Evolutionary conservation across 2,797 vertebrate genomes (phyloP), one percentile per base, ranked within the genome.

Genomic region (Cirrhinus mrigala): DNA sequence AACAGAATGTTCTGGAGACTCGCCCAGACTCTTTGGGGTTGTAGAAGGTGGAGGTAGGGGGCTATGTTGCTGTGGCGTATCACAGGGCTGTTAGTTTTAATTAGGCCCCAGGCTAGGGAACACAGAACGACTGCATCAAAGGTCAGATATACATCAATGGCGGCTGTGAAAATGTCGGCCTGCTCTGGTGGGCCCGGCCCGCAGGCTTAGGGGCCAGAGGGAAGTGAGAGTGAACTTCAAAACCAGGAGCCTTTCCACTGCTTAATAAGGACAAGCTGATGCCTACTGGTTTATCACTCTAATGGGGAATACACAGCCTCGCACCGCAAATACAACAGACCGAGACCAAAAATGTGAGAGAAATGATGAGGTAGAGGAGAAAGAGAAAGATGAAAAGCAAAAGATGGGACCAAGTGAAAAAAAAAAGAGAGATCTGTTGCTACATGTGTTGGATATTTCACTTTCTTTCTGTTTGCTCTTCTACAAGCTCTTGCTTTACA

Each of bases 101-200:
- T 96, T 95, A 94, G 94, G 90, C 92, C 89, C 92, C 84, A 50
- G 92, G 93, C 93, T 93, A 81, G 48, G 69, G 92, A 92, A 94
- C 91, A 92, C 58, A 87, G 88, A 88, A 92, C 88, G 90, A 94
- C 94, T 94, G 94, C 95, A 95, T 95, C 94, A 96, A 96, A 96
- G 95, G 95, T 95, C 94, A 96, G 94, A 95, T 95, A 96, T 95
- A 95, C 93, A 95, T 96, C 94, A 95, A 93, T 91, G 81, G 81
- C 87, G 90, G 91, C 90, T 91, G 90, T 91, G 92, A 81, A 94
- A 95, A 94, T 94, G 94, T 93, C 90, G 90, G 91, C 89, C 89
- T 89, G 88, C 70, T 81, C 86, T 85, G 44, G 88, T 86, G 82
- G 82, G 87, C 87, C 87, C 81, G 87, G 86, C 85, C 90, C 37